These are phyloP conservation scores for Cirrhinus mrigala DNA, from an alignment of 2,797 vertebrate genomes.

Conservation along the genomic window DNA sequence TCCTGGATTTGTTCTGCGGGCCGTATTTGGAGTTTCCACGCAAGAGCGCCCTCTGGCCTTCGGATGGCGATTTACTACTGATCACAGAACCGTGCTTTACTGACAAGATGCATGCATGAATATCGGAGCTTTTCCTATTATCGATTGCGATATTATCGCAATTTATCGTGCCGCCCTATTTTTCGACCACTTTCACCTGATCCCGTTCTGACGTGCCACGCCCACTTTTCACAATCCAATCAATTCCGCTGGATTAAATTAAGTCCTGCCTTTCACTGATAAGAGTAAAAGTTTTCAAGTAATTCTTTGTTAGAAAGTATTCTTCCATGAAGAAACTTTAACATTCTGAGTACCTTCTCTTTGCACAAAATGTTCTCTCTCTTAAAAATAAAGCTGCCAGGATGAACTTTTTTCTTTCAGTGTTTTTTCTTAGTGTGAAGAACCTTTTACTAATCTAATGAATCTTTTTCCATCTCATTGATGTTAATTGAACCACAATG, in stretches of 20 bases:
- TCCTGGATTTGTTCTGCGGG: no score
- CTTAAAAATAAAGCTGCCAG: background rate
- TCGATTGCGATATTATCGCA: no score
- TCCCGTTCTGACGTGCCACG: background rate
- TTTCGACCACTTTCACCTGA: background rate
- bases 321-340: background rate
- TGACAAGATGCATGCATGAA: no score
- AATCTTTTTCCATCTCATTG: background rate
- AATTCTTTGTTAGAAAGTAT: background rate
- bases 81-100: no score
- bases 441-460: background rate
- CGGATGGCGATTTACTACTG: no score
- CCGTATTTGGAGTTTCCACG: no score
- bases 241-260: constrained; percentile 8
- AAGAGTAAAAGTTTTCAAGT: background rate
- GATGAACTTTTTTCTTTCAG: background rate
- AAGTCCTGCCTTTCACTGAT: background rate
- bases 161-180: no score
- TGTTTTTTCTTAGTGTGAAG: background rate
- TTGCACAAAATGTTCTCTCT: constrained; percentile 2
- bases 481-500: background rate
- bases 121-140: no score
- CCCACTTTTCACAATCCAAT: background rate
- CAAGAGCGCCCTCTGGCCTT: no score
- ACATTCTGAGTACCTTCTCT: background rate